Evolutionary conservation across 1,140 invertebrate genomes (phyloP), one percentile per base, ranked within the genome.

Genomic region (Drosophila kikkawai): DNA sequence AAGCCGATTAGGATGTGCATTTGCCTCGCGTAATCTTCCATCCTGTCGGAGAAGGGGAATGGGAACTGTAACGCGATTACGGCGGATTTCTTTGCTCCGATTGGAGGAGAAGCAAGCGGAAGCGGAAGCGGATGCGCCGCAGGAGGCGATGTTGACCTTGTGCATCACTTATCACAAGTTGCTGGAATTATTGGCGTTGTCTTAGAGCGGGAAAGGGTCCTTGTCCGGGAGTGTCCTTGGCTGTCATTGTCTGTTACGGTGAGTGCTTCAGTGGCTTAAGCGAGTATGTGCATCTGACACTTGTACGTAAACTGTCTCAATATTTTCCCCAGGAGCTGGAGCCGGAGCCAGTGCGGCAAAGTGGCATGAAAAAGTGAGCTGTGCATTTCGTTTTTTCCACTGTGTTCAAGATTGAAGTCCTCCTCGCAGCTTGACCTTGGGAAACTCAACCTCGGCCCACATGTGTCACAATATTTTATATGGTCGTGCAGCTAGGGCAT

Each of bases 1-100:
- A 50, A 73, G 67, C 69, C 69, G 69, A 71, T 73, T 73, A 73
- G 53, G 69, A 71, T 71, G 69, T 59, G 44, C 69, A 73, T 73
- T 73, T 73, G 66, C 53, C 42, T 15, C 36, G 36, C 22, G 37
- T 45, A 71, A 70, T 39, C 50, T 37, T 19, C n/a, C 8, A 8
- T 29, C 34, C n/a, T n/a, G n/a, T 15, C 26, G 29, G 34, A 5
- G 39, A 2, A 8, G 26, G 17, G 67, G 12, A 39, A 32, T 7
- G 66, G 34, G 45, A 13, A 19, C 63, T 11, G 53, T 73, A 73
- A 73, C 69, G 51, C 69, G 69, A 59, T 73, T 73, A 73, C 37
- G 51, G 51, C 17, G 66, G 36, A 71, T 71, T 71, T 48, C 55
- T 48, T 39, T 39, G 34, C 66, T 58, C 8, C 41, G 29, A 51